Evolutionary conservation across 1,140 invertebrate species (phyloP).

Genomic region (Zophobas morio): DNA sequence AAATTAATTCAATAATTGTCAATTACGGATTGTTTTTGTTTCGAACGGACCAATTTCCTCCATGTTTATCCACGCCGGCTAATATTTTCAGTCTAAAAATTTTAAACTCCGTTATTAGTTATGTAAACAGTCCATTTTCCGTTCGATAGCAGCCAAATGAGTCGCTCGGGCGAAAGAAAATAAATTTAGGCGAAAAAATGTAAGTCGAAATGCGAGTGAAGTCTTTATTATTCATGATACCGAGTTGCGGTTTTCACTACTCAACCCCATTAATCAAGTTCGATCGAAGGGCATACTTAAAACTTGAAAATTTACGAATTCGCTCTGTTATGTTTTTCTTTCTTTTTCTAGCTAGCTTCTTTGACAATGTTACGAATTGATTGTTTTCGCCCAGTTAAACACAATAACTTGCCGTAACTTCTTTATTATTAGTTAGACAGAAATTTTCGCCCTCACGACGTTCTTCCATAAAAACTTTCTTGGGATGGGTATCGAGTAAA

Average conservation of each 20-base stretch:
- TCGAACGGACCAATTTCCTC: neutral
- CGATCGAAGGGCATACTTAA: constrained; percentile 9
- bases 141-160: constrained; percentile 11
- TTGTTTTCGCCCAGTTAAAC: constrained; percentile 39
- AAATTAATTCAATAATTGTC: neutral
- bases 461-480: constrained; percentile 30
- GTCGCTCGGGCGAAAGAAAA: constrained; percentile 12
- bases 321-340: constrained; percentile 12
- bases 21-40: constrained; percentile 9
- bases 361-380: constrained; percentile 30
- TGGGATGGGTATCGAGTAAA: constrained; percentile 12
- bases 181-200: constrained; percentile 20
- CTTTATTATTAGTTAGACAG: constrained; percentile 39
- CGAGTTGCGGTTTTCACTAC: constrained; percentile 33
- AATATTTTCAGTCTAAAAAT: constrained; percentile 8
- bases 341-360: neutral
- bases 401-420: constrained; percentile 25
- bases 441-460: constrained; percentile 24
- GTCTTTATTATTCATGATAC: constrained; percentile 32
- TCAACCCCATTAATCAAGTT: constrained; percentile 26
- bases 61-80: constrained; percentile 1
- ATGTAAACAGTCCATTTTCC: constrained; percentile 5
- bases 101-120: constrained; percentile 25
- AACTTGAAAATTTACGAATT: constrained; percentile 20
- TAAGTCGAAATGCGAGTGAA: constrained; percentile 22